Conservation (phyloP, 2,888 invertebrate species). For the Panzeria rudis region DNA sequence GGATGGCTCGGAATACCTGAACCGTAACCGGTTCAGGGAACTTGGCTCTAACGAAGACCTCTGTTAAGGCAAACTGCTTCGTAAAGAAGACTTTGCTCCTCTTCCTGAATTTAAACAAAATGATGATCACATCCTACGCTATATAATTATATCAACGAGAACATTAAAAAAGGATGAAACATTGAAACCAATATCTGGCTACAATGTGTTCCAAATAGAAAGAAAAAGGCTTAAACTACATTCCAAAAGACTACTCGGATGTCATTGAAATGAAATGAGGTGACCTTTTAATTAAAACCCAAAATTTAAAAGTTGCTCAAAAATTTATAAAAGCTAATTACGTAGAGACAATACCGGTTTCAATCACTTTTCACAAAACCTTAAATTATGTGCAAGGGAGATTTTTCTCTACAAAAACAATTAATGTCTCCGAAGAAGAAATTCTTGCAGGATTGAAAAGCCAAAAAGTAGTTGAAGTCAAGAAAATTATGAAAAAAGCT, state of each 20-base stretch:
- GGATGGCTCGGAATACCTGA: not conserved
- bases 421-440: not conserved
- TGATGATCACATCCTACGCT: not conserved
- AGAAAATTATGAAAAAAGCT: slow-evolving; percentile 9
- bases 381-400: not conserved
- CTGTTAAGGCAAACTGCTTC: not conserved
- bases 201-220: slow-evolving; percentile 11
- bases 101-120: not conserved
- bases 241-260: not conserved
- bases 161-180: not conserved
- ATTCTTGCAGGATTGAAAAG: not conserved
- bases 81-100: not conserved
- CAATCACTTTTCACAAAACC: not conserved
- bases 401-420: not conserved
- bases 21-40: not conserved
- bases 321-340: not conserved
- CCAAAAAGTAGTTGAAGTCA: not conserved
- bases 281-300: not conserved
- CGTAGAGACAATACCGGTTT: not conserved
- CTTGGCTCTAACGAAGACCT: not conserved
- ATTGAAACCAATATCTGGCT: not conserved
- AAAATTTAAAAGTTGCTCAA: not conserved
- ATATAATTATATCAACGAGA: not conserved
- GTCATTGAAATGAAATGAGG: not conserved
- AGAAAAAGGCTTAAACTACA: not conserved